These are phyloP conservation scores for Agelastica alni DNA, from an alignment of 2,888 invertebrate genomes.

Conservation along the genomic window DNA sequence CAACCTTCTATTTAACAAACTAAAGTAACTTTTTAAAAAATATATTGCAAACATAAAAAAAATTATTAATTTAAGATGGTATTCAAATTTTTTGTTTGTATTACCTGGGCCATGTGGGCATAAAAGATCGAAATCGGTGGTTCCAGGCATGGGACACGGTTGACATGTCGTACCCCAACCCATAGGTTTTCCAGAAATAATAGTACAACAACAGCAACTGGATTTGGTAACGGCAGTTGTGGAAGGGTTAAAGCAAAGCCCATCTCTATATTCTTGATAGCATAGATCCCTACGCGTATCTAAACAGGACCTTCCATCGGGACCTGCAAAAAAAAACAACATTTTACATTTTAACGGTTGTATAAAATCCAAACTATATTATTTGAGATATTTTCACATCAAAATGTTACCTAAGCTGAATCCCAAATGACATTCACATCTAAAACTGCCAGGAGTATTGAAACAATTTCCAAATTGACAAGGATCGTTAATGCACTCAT, in stretches of 20 bases:
- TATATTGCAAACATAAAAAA: too few relatives aligned
- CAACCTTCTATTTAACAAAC: too few relatives aligned
- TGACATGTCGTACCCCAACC: slow-evolving; percentile 84
- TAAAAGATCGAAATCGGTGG: slow-evolving; percentile 69
- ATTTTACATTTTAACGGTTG: too few relatives aligned
- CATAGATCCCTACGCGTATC: slow-evolving; percentile 83
- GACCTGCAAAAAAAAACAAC: too few relatives aligned
- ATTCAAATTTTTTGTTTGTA: not conserved
- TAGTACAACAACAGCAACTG: slow-evolving; percentile 81
- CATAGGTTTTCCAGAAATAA: slow-evolving; percentile 67
- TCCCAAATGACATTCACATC: slow-evolving; percentile 70
- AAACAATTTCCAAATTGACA: slow-evolving; percentile 72
- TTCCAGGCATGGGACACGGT: slow-evolving; percentile 72
- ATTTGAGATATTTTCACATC: not conserved
- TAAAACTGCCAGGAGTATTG: slow-evolving; percentile 72
- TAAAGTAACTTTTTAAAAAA: too few relatives aligned
- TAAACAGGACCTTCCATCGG: slow-evolving; percentile 62
- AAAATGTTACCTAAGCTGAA: slow-evolving; percentile 60
- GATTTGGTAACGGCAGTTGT: slow-evolving; percentile 80
- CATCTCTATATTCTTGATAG: slow-evolving; percentile 73
- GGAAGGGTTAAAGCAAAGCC: slow-evolving; percentile 77
- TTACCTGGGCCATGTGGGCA: slow-evolving; percentile 72
- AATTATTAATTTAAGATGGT: too few relatives aligned
- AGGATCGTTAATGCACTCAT: slow-evolving; percentile 68
- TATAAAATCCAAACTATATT: not conserved